Conservation (phyloP, 1,140 invertebrate species). For the Drosophila lacertosa region DNA sequence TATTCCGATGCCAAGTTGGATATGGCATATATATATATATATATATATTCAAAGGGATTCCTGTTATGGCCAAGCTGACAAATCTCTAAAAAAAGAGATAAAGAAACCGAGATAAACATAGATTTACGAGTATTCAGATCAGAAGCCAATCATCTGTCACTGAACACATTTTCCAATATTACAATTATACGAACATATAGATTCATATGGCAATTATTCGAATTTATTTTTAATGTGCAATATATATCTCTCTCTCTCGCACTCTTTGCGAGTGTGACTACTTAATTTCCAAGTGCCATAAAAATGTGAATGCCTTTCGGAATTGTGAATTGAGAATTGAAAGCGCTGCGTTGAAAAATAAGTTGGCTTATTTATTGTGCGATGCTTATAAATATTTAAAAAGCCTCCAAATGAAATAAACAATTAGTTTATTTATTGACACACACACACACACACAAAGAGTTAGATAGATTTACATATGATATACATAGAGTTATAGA, state of each 20-base stretch:
- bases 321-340: slow-evolving; percentile 37
- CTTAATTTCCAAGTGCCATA: slow-evolving; percentile 58
- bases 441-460: slow-evolving; percentile 9
- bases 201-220: slow-evolving; percentile 48
- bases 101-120: slow-evolving; percentile 13
- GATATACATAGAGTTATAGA: slow-evolving; percentile 29
- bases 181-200: slow-evolving; percentile 4
- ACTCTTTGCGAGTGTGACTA: slow-evolving; percentile 32
- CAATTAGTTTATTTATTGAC: slow-evolving; percentile 59
- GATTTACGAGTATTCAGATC: slow-evolving; percentile 29
- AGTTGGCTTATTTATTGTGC: slow-evolving; percentile 53
- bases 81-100: neutral
- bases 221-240: slow-evolving; percentile 57
- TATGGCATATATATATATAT: too few relatives aligned
- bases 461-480: neutral
- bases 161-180: neutral
- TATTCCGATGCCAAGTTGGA: slow-evolving; percentile 1
- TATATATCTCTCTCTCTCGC: slow-evolving; percentile 18
- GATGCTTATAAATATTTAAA: slow-evolving; percentile 57
- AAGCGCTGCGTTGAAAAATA: slow-evolving; percentile 43
- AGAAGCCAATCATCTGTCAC: slow-evolving; percentile 8
- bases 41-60: too few relatives aligned
- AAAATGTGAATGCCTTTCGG: slow-evolving; percentile 40
- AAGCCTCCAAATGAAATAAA: slow-evolving; percentile 50
- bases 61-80: slow-evolving; percentile 6